Evolutionary conservation across 1,140 invertebrate genomes (phyloP), one percentile per base, ranked within the genome.

Genomic region (Pogonus chalceus): DNA sequence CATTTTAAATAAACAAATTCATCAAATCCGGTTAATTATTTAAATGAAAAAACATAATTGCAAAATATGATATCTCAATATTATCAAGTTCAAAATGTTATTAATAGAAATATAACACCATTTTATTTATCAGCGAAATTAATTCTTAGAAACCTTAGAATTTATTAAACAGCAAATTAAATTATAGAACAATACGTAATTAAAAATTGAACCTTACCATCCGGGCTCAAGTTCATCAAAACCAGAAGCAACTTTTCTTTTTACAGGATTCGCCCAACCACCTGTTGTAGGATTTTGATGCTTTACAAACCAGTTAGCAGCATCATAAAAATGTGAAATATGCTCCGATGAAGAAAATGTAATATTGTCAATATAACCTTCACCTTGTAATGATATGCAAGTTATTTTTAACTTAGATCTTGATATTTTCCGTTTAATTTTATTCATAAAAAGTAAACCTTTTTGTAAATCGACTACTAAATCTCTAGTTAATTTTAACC

Each of bases 401-500:
- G 60, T 64, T 61, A 85, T 79, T 73, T 87, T 87, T 60, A 89
- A 77, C 65, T 90, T 89, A n/a, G 81, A 84, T 58, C 82, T 77
- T 0, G 84, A 79, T 2, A 88, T 73, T 64, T 82, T 82, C 14
- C 78, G 77, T 59, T 82, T 81, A 52, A 77, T 79, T 62, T 79
- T 82, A 58, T 80, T 76, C 56, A 76, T 74, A 52, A 77, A 72
- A 57, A 71, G 80, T 63, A 82, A 83, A 56, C 79, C 92, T 74
- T 98, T 98, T 66, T 93, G 87, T 55, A 97, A 76, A 71, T 98
- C 96, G 47, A 95, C 84, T 50, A 89, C 79, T 20, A 98, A 71
- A 66, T 98, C 92, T 51, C 96, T 78, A 0, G 90, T 91, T 2
- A 98, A 66, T 59, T 81, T 79, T 43, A 80, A 81, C 92, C 93